A percentile compares a stretch with the other conserved stretches of the same genome.
phyloP scores from a whole-genome alignment of 2,888 invertebrate genomes.

The Tetheella fluctuosa region DNA sequence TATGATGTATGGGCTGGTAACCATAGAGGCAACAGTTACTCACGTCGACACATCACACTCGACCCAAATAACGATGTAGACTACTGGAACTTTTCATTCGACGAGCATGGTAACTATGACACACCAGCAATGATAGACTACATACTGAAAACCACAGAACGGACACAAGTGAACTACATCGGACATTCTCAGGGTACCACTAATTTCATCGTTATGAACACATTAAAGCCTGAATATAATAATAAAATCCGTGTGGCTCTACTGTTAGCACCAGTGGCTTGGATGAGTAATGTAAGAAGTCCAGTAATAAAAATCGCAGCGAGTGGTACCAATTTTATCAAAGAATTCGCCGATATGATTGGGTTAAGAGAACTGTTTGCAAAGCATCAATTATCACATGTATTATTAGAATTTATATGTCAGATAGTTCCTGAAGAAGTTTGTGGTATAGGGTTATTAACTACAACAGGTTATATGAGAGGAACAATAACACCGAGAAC shows the following conservation, averaged over 20 bases:
- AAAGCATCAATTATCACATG: conserved; percentile 68
- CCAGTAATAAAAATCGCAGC: conserved; percentile 48
- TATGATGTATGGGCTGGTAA: conserved; percentile 78
- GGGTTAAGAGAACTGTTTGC: conserved; percentile 87
- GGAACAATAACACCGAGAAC: conserved; percentile 80
- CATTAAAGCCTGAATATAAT: conserved; percentile 83
- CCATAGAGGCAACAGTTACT: conserved; percentile 86
- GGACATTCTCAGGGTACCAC: conserved; percentile 90
- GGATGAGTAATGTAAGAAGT: conserved; percentile 73
- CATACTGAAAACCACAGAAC: conserved; percentile 68
- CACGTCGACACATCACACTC: conserved; percentile 78
- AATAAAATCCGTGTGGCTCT: conserved; percentile 80
- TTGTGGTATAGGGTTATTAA: conserved; percentile 83
- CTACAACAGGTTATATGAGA: conserved; percentile 83
- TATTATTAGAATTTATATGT: conserved; percentile 61
- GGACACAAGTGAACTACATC: conserved; percentile 84
- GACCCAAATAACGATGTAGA: conserved; percentile 61
- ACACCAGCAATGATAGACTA: conserved; percentile 85
- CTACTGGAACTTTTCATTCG: conserved; percentile 85
- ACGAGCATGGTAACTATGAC: conserved; percentile 89
- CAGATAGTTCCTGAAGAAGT: conserved; percentile 68
- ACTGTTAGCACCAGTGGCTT: conserved; percentile 76
- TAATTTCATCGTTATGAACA: conserved; percentile 80
- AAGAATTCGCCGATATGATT: conserved; percentile 57
- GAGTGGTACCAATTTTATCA: conserved; percentile 39